Percentiles rank a stretch among this genome's conserved stretches.
phyloP scores from a whole-genome alignment of 2,113 vertebrate species.

The Todiramphus saurophagus region DNA sequence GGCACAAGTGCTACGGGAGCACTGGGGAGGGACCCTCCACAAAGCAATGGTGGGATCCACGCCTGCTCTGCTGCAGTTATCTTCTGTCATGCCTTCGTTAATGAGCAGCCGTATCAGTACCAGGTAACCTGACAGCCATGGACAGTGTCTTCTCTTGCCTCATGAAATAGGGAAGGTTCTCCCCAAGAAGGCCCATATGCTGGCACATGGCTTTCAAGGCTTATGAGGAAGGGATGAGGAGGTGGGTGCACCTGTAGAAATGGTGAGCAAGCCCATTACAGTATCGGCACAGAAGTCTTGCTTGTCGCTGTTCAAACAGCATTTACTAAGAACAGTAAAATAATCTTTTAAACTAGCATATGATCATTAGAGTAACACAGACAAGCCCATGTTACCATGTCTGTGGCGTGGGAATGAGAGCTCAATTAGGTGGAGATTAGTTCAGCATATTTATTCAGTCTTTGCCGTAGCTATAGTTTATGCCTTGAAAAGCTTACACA shows the following conservation, averaged over 20 bases:
- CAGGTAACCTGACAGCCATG: neutral
- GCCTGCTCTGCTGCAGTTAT: rapidly evolving
- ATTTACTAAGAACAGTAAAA: neutral
- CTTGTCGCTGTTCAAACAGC: neutral
- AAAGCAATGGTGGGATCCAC: neutral
- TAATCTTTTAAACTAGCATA: neutral
- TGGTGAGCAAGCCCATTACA: neutral
- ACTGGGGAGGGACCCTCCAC: too few relatives aligned
- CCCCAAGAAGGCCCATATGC: neutral
- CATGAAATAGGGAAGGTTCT: neutral
- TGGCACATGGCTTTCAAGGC: rapidly evolving
- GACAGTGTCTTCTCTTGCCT: neutral
- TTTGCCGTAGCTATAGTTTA: neutral
- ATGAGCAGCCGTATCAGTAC: too few relatives aligned
- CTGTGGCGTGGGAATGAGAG: neutral
- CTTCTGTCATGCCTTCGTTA: neutral
- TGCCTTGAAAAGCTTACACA: neutral
- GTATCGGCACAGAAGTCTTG: neutral
- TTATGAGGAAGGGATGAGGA: neutral
- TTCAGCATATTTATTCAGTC: neutral
- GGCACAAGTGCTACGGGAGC: neutral
- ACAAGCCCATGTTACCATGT: neutral
- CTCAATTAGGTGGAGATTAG: neutral
- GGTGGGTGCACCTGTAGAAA: rapidly evolving
- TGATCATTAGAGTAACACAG: neutral